Conservation (phyloP, 2,888 invertebrate genomes). For the Limnephilus auricula region DNA sequence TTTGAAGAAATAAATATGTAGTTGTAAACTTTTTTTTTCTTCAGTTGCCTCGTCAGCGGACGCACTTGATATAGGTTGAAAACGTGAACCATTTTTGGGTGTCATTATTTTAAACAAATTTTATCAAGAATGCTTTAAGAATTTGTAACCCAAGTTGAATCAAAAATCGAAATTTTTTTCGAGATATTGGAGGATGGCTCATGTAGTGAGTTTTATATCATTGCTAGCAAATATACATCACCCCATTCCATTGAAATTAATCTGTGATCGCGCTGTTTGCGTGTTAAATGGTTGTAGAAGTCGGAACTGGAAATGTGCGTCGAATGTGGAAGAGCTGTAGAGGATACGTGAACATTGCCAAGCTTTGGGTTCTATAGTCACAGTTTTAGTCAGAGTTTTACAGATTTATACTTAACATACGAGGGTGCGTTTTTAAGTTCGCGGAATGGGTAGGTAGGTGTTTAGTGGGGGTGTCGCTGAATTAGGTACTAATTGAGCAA, state of each 20-base stretch:
- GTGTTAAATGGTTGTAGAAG: conserved; percentile 36
- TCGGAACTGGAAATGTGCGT: conserved; percentile 25
- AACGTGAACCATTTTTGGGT: background rate
- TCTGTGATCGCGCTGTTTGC: conserved; percentile 31
- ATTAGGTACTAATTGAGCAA: too few relatives aligned
- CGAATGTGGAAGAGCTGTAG: background rate
- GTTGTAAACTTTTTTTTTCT: too few relatives aligned
- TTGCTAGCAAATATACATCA: conserved; percentile 2
- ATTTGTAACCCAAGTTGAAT: background rate
- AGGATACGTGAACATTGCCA: background rate
- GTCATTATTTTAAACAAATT: too few relatives aligned
- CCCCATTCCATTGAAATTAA: conserved; percentile 29
- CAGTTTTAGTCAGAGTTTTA: background rate
- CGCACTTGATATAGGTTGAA: background rate
- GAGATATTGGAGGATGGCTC: background rate
- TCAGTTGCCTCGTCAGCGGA: too few relatives aligned
- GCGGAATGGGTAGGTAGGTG: too few relatives aligned
- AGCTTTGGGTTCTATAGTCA: background rate
- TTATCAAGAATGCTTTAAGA: background rate
- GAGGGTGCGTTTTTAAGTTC: too few relatives aligned
- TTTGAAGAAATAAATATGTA: too few relatives aligned
- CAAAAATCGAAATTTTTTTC: background rate
- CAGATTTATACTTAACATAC: background rate
- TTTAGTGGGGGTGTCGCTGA: too few relatives aligned
- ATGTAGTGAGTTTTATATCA: background rate